phyloP scores from a whole-genome alignment of 2,797 vertebrate species.

The Neosilurus hyrtlii region DNA sequence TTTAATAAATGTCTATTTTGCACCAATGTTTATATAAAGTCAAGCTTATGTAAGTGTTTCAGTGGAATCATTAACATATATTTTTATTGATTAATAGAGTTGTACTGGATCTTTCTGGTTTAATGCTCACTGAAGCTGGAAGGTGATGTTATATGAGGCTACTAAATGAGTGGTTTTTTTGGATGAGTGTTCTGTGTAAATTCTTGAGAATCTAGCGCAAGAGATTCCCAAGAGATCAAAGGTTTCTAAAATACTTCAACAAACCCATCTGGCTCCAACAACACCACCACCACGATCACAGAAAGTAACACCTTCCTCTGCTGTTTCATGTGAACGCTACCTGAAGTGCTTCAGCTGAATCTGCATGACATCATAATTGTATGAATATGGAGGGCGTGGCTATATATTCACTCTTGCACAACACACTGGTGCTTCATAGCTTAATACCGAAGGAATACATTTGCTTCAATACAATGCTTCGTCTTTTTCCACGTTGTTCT shows the following conservation, averaged over 20 bases:
- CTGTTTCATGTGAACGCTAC: too few relatives aligned
- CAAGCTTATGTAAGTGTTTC: not conserved
- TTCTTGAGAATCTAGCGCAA: not conserved
- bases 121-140: not conserved
- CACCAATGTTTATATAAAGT: not conserved
- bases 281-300: too few relatives aligned
- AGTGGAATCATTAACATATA: not conserved
- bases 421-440: too few relatives aligned
- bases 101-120: not conserved
- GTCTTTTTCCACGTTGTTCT: too few relatives aligned
- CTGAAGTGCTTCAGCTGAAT: too few relatives aligned
- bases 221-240: not conserved
- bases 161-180: not conserved
- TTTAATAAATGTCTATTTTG: not conserved
- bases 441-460: too few relatives aligned
- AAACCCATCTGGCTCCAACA: not conserved
- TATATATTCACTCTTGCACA: too few relatives aligned
- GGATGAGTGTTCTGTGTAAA: not conserved
- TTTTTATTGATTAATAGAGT: too few relatives aligned
- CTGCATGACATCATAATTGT: too few relatives aligned
- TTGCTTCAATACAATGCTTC: too few relatives aligned
- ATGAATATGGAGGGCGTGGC: too few relatives aligned
- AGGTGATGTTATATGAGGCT: not conserved
- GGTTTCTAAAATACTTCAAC: not conserved
- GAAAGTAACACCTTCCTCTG: too few relatives aligned